Evolutionary conservation across 2,797 vertebrate species (phyloP), one percentile per base, ranked within the genome.

Genomic region (Amblyopsis hoosieri): DNA sequence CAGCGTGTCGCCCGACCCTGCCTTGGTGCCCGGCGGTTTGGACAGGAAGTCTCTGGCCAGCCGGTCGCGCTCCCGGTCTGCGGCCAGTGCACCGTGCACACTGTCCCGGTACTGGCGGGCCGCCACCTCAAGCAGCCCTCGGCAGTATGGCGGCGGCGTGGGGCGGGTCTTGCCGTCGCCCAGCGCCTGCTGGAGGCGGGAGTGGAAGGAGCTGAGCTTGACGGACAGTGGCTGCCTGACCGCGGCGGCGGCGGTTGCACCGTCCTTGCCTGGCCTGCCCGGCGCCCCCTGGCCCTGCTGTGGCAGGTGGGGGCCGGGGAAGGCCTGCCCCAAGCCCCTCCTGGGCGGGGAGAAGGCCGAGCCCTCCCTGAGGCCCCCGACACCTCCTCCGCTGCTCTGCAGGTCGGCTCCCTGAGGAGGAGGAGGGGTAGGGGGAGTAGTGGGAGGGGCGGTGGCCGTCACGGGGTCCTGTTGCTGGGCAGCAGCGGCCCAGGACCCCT

Each of bases 301-400:
- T 57, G 84, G 68, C 23, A 64, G 71, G 0, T 66, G 45, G 56
- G 10, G 90, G 67, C 67, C 84, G 29, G 91, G 87, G 84, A 94
- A 93, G 48, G 92, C 61, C 0, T 94, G 94, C 70, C 90, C 91
- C 11, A 94, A 96, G 88, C 87, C 90, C 69, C 91, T 93, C 82
- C 92, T 95, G 0, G 95, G 96, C 1, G 95, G 93, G 10, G 95
- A 97, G 85, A 99, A 99, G 1, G 97, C 97, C 0, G 97, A 99
- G 64, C 93, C 91, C 79, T 96, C 94, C 1, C 90, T 91, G 65
- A 73, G 83, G 64, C 88, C 89, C 0, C 69, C 81, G 53, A 91
- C 86, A 50, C 69, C 29, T 15, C 92, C 88, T 7, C 57, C 33
- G 0, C 69, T 53, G 0, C 76, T 65, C 56, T 92, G 87, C 17